Percentiles rank a stretch among this genome's conserved stretches.
Evolutionary conservation across 2,113 vertebrate genomes (phyloP).

Genomic region (Cyprinodon variegatus): DNA sequence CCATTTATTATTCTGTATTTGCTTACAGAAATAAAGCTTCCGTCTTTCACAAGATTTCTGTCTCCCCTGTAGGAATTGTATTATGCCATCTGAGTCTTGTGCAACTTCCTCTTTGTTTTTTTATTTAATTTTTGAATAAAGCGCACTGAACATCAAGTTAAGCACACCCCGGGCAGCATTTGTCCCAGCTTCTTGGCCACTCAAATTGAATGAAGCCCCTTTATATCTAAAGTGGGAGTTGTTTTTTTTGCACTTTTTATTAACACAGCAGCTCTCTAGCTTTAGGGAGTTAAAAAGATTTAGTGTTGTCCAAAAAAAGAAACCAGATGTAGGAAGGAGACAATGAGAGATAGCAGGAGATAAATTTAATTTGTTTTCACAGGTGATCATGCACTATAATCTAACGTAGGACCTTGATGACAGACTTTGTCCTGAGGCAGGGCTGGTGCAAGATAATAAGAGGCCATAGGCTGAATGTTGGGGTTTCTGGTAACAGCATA

Average conservation of each 20-base stretch:
- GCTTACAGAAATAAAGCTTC: neutral
- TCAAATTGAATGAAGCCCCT: slow-evolving; percentile 26
- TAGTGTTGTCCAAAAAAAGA: slow-evolving; percentile 3
- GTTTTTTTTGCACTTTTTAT: slow-evolving; percentile 4
- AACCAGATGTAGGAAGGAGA: slow-evolving; percentile 15
- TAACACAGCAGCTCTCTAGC: slow-evolving; percentile 21
- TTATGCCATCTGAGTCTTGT: slow-evolving; percentile 16
- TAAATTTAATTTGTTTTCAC: slow-evolving; percentile 1
- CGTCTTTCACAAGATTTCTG: slow-evolving; percentile 1
- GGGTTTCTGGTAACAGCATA: too few relatives aligned
- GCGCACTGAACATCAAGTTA: slow-evolving; percentile 14
- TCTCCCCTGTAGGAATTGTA: slow-evolving; percentile 15
- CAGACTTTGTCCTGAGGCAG: neutral
- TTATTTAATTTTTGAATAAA: slow-evolving; percentile 23
- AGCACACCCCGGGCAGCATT: slow-evolving; percentile 43
- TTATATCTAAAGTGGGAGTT: slow-evolving; percentile 26
- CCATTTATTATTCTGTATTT: slow-evolving; percentile 2
- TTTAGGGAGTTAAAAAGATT: slow-evolving; percentile 19
- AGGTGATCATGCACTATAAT: slow-evolving; percentile 11
- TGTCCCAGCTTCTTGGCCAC: slow-evolving; percentile 33
- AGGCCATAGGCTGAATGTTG: too few relatives aligned
- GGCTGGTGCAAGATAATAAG: too few relatives aligned
- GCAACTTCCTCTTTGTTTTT: neutral
- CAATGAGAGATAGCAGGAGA: neutral
- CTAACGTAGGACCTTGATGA: slow-evolving; percentile 6